Percentiles rank a stretch among this genome's conserved stretches.
These are phyloP conservation scores for Epicauta chinensis DNA, from an alignment of 1,140 invertebrate genomes.

Conservation along the genomic window DNA sequence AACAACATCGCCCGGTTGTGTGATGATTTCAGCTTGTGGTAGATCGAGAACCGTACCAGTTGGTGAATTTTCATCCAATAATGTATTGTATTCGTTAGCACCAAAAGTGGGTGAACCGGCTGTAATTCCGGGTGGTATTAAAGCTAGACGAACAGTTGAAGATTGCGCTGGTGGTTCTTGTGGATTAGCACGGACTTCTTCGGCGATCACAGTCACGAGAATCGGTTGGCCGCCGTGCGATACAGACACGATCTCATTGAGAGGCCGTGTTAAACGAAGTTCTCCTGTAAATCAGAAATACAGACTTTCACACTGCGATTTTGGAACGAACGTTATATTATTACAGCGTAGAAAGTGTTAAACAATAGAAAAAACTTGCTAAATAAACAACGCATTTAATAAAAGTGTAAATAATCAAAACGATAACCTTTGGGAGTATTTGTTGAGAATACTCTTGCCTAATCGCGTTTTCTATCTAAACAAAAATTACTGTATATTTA, in stretches of 20 bases:
- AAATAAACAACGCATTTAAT: too few relatives aligned
- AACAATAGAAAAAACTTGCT: too few relatives aligned
- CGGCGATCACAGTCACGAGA: constrained; percentile 73
- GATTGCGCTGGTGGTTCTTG: constrained; percentile 68
- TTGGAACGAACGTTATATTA: too few relatives aligned
- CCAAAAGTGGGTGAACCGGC: constrained; percentile 33
- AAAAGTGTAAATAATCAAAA: too few relatives aligned
- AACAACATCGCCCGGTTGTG: constrained; percentile 68
- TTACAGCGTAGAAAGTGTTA: too few relatives aligned
- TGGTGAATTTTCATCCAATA: constrained; percentile 77
- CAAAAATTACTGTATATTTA: too few relatives aligned
- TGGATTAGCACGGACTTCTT: constrained; percentile 64
- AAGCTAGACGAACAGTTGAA: constrained; percentile 68
- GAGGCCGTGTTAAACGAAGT: constrained; percentile 61
- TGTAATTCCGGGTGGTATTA: constrained; percentile 52
- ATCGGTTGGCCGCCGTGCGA: constrained; percentile 71
- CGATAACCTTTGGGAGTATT: too few relatives aligned
- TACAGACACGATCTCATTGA: constrained; percentile 70
- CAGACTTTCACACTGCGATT: too few relatives aligned
- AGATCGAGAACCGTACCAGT: constrained; percentile 68
- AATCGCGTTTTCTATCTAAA: too few relatives aligned
- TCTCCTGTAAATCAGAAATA: constrained; percentile 53
- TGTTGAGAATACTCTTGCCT: too few relatives aligned
- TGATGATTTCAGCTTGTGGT: constrained; percentile 55
- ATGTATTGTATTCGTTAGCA: constrained; percentile 39